Evolutionary conservation across 2,888 invertebrate genomes (phyloP).

Genomic region (Notodonta ziczac): DNA sequence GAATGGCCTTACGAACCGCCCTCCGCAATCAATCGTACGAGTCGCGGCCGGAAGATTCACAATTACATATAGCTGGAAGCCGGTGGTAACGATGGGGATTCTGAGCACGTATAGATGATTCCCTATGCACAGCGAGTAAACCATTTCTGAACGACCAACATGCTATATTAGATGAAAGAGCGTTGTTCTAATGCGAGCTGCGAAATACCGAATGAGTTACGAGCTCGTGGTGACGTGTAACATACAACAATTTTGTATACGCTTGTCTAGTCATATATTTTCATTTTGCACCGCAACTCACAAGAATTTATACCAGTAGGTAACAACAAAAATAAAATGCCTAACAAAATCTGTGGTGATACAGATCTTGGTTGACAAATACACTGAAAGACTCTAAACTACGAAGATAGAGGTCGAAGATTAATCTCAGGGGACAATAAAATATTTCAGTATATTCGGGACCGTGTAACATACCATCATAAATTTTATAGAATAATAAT

Average conservation of each 20-base stretch:
- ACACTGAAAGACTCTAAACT: too few relatives aligned
- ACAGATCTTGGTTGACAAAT: too few relatives aligned
- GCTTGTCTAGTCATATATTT: neutral
- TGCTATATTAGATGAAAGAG: slow-evolving; percentile 33
- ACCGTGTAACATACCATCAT: too few relatives aligned
- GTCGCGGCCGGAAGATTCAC: slow-evolving; percentile 14
- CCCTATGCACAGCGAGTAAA: slow-evolving; percentile 24
- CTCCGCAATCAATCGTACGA: neutral
- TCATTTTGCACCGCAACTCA: neutral
- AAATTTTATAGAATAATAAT: too few relatives aligned
- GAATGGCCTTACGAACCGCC: neutral
- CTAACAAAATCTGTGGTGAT: too few relatives aligned
- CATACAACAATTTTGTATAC: neutral
- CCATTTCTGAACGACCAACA: slow-evolving; percentile 33
- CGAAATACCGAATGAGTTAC: neutral
- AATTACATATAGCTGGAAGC: slow-evolving; percentile 30
- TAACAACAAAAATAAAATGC: too few relatives aligned
- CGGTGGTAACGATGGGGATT: neutral
- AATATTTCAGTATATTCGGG: too few relatives aligned
- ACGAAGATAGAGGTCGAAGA: too few relatives aligned
- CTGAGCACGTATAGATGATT: slow-evolving; percentile 31
- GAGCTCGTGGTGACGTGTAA: neutral
- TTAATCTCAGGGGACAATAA: too few relatives aligned
- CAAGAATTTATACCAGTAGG: too few relatives aligned
- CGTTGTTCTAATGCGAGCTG: slow-evolving; percentile 36